A percentile compares a stretch with the other conserved stretches of the same genome.
These are phyloP conservation scores for Pristionchus entomophagus DNA, from an alignment of 2,888 invertebrate genomes.

Conservation along the genomic window DNA sequence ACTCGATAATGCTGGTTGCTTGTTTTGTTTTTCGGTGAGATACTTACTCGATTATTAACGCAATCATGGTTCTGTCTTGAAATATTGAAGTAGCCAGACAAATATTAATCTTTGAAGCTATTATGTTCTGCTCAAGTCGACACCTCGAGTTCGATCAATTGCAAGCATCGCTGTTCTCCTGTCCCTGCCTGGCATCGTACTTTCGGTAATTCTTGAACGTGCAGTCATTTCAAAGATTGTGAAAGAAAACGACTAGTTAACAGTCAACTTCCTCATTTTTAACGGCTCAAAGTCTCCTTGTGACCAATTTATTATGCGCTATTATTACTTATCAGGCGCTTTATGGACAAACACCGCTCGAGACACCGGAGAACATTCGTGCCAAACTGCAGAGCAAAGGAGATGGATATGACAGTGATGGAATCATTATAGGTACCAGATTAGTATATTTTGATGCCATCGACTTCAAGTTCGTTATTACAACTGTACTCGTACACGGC, in stretches of 20 bases:
- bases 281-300: too few relatives aligned
- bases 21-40: background rate
- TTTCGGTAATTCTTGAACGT: background rate
- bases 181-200: background rate
- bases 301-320: too few relatives aligned
- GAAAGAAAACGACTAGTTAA: too few relatives aligned
- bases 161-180: background rate
- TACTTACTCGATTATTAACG: too few relatives aligned
- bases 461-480: too few relatives aligned
- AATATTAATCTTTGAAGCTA: background rate
- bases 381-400: background rate
- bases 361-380: background rate
- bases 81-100: too few relatives aligned
- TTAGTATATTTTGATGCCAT: too few relatives aligned
- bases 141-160: background rate
- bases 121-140: background rate
- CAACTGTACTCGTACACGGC: too few relatives aligned
- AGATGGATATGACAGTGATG: background rate
- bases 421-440: background rate
- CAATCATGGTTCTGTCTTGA: too few relatives aligned
- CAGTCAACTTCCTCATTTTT: too few relatives aligned
- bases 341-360: background rate
- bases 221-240: background rate
- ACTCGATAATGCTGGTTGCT: background rate
- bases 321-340: background rate